These are phyloP conservation scores for Synanthedon formicaeformis DNA, from an alignment of 2,888 invertebrate species.

Conservation along the genomic window DNA sequence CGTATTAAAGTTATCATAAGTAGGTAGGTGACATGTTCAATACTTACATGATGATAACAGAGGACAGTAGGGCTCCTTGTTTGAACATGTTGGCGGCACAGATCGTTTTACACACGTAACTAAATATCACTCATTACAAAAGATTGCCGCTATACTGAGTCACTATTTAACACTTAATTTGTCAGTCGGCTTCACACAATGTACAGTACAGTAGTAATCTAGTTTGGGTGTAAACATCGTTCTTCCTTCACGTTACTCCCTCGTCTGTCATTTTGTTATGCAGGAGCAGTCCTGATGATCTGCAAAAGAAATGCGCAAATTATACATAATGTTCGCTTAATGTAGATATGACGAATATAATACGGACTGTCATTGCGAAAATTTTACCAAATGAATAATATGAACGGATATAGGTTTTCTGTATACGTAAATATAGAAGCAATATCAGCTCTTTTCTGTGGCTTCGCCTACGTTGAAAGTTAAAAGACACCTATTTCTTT, in stretches of 20 bases:
- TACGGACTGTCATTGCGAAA: conserved; percentile 14
- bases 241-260: conserved; percentile 31
- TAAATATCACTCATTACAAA: conserved; percentile 29
- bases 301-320: conserved; percentile 20
- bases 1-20: no score
- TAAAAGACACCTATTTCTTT: no score
- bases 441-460: background rate
- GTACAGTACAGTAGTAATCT: background rate
- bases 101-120: conserved; percentile 26
- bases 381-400: conserved; percentile 5
- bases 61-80: conserved; percentile 35
- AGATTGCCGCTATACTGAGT: conserved; percentile 18
- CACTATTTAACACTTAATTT: conserved; percentile 25
- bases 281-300: conserved; percentile 18
- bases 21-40: conserved; percentile 2
- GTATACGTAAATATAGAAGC: background rate
- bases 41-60: conserved; percentile 51
- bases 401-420: background rate
- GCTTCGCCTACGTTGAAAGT: no score
- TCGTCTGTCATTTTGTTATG: conserved; percentile 25
- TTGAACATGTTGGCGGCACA: conserved; percentile 27
- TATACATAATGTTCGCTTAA: conserved; percentile 3
- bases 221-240: background rate
- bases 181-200: background rate
- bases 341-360: conserved; percentile 19